Evolutionary conservation across 2,797 vertebrate genomes (phyloP).

Genomic region (Todus mexicanus): DNA sequence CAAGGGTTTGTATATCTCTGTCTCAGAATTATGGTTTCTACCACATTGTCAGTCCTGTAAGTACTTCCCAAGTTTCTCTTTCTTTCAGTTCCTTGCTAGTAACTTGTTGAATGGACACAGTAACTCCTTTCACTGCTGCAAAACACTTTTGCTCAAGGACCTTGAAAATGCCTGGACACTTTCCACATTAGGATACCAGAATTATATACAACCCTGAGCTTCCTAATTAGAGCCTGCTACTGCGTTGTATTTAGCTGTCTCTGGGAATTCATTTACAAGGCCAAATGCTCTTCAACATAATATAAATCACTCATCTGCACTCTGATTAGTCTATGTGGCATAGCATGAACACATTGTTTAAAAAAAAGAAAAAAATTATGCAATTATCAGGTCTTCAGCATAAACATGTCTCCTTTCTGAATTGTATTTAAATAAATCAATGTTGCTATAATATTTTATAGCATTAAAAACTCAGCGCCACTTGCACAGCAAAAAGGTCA

Average conservation of each 20-base stretch:
- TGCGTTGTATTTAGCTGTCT: not conserved
- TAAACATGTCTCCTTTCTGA: not conserved
- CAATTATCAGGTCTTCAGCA: not conserved
- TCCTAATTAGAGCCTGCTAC: not conserved
- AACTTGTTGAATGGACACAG: not conserved
- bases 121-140: not conserved
- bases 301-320: not conserved
- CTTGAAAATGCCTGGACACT: not conserved
- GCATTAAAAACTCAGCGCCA: not conserved
- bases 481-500: not conserved
- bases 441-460: not conserved
- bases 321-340: not conserved
- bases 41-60: not conserved
- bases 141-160: not conserved
- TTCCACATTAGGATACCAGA: not conserved
- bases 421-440: not conserved
- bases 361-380: not conserved
- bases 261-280: conserved; percentile 1
- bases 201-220: not conserved
- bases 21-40: not conserved
- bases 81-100: not conserved
- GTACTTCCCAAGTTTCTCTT: not conserved
- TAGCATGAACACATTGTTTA: not conserved
- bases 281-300: not conserved
- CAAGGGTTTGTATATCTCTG: not conserved